Percentiles rank a stretch among this genome's conserved stretches.
These are phyloP conservation scores for Hetaerina titia DNA, from an alignment of 2,888 invertebrate genomes.

Conservation along the genomic window DNA sequence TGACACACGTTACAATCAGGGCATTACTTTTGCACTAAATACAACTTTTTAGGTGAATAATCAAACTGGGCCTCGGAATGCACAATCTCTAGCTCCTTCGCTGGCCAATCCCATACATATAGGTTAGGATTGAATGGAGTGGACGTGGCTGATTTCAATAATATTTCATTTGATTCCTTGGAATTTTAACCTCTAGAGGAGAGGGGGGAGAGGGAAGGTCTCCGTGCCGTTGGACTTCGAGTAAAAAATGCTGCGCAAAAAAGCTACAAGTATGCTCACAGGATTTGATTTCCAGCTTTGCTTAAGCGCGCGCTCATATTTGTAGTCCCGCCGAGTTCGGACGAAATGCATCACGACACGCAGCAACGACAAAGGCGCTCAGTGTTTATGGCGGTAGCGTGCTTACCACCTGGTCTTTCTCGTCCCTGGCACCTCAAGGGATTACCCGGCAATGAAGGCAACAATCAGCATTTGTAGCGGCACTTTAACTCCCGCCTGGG, in stretches of 20 bases:
- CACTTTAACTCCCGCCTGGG: constrained; percentile 49
- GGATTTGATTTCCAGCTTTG: not conserved
- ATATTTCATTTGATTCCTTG: too few relatives aligned
- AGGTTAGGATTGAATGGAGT: too few relatives aligned
- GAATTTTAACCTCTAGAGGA: too few relatives aligned
- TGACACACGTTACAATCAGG: too few relatives aligned
- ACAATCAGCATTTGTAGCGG: constrained; percentile 29
- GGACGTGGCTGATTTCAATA: too few relatives aligned
- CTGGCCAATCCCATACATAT: too few relatives aligned
- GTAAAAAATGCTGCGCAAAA: not conserved
- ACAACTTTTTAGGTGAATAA: too few relatives aligned
- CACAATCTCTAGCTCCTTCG: too few relatives aligned
- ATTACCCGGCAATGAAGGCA: not conserved
- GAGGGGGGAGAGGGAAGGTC: too few relatives aligned
- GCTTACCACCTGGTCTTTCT: constrained; percentile 38
- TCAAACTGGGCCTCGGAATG: too few relatives aligned
- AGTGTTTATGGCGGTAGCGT: not conserved
- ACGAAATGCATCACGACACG: not conserved
- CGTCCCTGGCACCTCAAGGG: constrained; percentile 22
- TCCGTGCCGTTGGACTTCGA: not conserved
- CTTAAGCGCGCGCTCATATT: not conserved
- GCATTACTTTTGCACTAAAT: too few relatives aligned
- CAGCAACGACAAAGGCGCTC: not conserved
- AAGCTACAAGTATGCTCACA: not conserved
- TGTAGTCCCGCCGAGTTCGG: not conserved